phyloP scores from a whole-genome alignment of 2,888 invertebrate species.

The Yponomeuta plumbellus region DNA sequence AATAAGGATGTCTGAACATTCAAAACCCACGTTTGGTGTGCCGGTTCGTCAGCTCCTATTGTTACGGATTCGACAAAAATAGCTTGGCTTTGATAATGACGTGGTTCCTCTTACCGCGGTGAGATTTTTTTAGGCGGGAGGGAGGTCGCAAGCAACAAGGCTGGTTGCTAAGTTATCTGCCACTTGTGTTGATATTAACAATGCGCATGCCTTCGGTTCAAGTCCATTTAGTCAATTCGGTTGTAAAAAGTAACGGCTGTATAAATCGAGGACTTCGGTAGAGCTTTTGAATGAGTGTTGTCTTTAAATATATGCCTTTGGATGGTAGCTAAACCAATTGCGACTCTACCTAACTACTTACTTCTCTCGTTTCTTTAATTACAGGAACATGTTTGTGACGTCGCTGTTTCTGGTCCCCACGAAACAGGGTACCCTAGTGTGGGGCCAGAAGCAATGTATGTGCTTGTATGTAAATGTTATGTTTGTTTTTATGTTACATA shows the following conservation, averaged over 20 bases:
- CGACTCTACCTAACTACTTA: too few relatives aligned
- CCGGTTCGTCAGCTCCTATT: slow-evolving; percentile 6
- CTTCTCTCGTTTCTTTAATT: too few relatives aligned
- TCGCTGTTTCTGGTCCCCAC: too few relatives aligned
- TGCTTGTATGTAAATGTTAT: too few relatives aligned
- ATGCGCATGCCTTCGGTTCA: slow-evolving; percentile 21
- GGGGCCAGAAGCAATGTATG: too few relatives aligned
- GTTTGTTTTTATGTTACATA: too few relatives aligned
- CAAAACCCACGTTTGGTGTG: neutral
- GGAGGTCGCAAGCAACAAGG: neutral
- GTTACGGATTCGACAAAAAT: slow-evolving; percentile 9
- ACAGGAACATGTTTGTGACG: too few relatives aligned
- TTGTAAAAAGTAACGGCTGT: neutral
- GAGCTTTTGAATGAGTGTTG: neutral
- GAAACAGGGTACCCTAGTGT: too few relatives aligned
- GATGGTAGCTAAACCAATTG: too few relatives aligned
- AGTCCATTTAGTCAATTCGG: neutral
- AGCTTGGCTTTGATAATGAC: neutral
- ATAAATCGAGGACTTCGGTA: neutral
- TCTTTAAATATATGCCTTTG: too few relatives aligned
- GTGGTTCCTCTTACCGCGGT: neutral
- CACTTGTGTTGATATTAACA: slow-evolving; percentile 29
- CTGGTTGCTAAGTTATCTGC: neutral
- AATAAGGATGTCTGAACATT: neutral
- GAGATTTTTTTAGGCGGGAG: neutral